Evolutionary conservation across 2,888 invertebrate genomes (phyloP), one percentile per base, ranked within the genome.

Genomic region (Phengaris alcon): DNA sequence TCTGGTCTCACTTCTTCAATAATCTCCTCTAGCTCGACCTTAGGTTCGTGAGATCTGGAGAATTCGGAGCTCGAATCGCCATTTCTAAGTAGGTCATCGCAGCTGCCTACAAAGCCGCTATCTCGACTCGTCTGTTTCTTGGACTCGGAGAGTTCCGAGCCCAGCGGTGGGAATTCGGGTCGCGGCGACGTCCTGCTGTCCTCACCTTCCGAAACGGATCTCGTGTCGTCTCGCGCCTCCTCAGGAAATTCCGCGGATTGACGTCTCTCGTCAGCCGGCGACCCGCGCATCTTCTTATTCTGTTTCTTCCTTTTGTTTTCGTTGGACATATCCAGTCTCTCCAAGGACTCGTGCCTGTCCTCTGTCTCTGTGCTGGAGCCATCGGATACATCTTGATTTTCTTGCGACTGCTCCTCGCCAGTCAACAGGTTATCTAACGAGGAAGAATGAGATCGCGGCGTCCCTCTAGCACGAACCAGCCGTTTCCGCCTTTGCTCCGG

Each of bases 81-180:
- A 82, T 96, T 95, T 86, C 96, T 95, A 64, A 97, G 90, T 77
- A 98, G 91, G 87, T 98, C 97, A 84, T 97, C 97, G 83, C 97
- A 97, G 85, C 97, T 97, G 7, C 97, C 97, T 73, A 97, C 96
- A 82, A 98, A 98, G 3, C 97, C 97, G 82, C 97, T 97, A 86
- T 98, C 97, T 77, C 97, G 94, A 84, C 97, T 97, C 78, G 97
- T 97, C 85, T 97, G 96, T 85, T 97, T 97, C 82, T 96, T 95
- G 76, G 95, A 95, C 85, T 95, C 94, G 51, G 95, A 94, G 73
- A 94, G 88, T 84, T 94, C 94, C 79, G 94, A 94, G 80, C 94
- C 93, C 76, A 94, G 88, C 72, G 93, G 92, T 82, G 94, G 88
- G 85, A 94, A 94, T 84, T 96, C 96, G 0, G 95, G 95, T 81